A percentile compares a stretch with the other conserved stretches of the same genome.
Evolutionary conservation across 2,888 invertebrate genomes (phyloP).

Genomic region (Eubasilissa splendida): DNA sequence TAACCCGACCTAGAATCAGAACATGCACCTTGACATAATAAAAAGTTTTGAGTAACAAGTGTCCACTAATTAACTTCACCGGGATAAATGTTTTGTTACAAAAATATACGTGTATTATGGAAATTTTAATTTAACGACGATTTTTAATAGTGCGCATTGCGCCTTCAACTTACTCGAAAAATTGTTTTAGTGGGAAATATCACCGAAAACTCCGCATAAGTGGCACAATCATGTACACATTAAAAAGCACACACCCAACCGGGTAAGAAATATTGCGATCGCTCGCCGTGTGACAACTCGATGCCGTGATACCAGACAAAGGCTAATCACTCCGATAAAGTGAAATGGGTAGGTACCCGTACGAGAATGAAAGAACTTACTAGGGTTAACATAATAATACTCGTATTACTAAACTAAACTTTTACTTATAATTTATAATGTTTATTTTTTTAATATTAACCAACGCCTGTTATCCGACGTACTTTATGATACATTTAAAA

Average conservation of each 20-base stretch:
- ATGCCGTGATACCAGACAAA: conserved; percentile 70
- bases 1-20: conserved; percentile 25
- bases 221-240: conserved; percentile 72
- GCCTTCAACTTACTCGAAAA: conserved; percentile 46
- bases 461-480: too few relatives aligned
- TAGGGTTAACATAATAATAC: too few relatives aligned
- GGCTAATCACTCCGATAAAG: conserved; percentile 36
- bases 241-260: conserved; percentile 73
- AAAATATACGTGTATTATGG: conserved; percentile 10
- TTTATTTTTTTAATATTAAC: too few relatives aligned
- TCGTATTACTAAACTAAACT: too few relatives aligned
- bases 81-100: conserved; percentile 45
- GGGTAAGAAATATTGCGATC: conserved; percentile 72
- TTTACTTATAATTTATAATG: too few relatives aligned
- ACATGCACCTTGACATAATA: conserved; percentile 50
- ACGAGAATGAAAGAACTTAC: too few relatives aligned
- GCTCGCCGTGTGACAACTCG: conserved; percentile 66
- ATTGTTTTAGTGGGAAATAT: conserved; percentile 63
- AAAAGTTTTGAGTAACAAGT: conserved; percentile 54
- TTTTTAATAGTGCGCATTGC: not conserved
- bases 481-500: too few relatives aligned
- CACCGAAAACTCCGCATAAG: conserved; percentile 74
- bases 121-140: not conserved
- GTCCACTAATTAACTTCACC: conserved; percentile 54
- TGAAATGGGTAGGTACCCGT: conserved; percentile 2